Conservation (phyloP, 2,113 vertebrate species). For the Psophia crepitans region DNA sequence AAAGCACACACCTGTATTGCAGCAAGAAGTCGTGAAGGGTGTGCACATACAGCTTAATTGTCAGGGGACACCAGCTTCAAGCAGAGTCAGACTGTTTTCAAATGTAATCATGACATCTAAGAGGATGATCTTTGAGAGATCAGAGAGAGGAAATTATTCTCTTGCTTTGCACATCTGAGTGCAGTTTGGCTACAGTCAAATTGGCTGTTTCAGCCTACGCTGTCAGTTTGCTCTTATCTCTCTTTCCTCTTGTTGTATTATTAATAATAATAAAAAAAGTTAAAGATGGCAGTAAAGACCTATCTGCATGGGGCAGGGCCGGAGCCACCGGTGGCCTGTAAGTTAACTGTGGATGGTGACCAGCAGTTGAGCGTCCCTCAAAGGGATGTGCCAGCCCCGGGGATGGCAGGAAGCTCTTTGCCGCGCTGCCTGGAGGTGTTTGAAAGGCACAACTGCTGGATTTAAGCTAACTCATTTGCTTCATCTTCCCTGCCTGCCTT, state of each 20-base stretch:
- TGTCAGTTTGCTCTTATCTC: slow-evolving; percentile 59
- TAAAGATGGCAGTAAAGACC: not conserved
- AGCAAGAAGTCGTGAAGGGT: not conserved
- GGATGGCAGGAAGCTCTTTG: not conserved
- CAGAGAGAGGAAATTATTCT: slow-evolving; percentile 55
- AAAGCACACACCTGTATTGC: not conserved
- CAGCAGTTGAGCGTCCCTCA: not conserved
- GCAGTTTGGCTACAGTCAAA: slow-evolving; percentile 60
- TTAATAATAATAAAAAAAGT: slow-evolving; percentile 15
- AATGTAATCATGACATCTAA: slow-evolving; percentile 22
- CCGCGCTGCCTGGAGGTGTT: not conserved
- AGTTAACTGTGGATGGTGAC: not conserved
- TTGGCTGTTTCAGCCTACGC: slow-evolving; percentile 49
- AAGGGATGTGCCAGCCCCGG: not conserved
- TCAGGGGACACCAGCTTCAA: not conserved
- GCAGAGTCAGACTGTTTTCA: slow-evolving; percentile 25
- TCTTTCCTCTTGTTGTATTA: slow-evolving; percentile 61
- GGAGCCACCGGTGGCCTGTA: not conserved
- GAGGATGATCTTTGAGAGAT: slow-evolving; percentile 53
- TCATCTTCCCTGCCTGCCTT: not conserved
- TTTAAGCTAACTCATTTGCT: not conserved
- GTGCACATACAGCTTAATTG: slow-evolving; percentile 34
- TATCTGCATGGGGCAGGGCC: not conserved
- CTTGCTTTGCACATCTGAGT: slow-evolving; percentile 59
- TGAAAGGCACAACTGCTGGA: not conserved